phyloP scores from a whole-genome alignment of 2,113 vertebrate species.

The Aegypius monachus region DNA sequence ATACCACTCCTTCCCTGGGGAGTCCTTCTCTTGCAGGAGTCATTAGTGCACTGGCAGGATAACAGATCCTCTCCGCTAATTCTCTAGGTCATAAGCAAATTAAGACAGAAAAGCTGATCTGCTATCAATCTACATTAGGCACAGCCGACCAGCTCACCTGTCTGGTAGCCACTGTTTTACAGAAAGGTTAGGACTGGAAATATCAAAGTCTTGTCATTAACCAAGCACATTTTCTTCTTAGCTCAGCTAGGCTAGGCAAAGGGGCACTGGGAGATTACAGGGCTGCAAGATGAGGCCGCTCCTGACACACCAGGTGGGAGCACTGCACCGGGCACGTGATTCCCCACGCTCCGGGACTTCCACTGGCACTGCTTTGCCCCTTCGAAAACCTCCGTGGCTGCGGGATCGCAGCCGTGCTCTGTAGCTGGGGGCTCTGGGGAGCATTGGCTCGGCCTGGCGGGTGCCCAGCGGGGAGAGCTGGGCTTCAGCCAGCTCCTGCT shows the following conservation, averaged over 20 bases:
- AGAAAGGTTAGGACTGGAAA: not conserved
- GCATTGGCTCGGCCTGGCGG: fast-evolving
- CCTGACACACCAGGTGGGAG: not conserved
- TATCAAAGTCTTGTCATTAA: not conserved
- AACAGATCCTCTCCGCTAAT: not conserved
- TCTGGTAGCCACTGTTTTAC: not conserved
- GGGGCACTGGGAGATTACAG: not conserved
- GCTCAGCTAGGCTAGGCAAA: not conserved
- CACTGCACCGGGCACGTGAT: fast-evolving
- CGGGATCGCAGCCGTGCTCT: not conserved
- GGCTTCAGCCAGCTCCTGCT: not conserved
- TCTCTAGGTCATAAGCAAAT: constrained; percentile 45
- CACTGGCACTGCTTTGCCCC: not conserved
- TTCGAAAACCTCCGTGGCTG: fast-evolving
- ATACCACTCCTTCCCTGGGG: constrained; percentile 30
- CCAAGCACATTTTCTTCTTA: not conserved
- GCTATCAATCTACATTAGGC: not conserved
- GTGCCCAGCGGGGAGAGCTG: not conserved
- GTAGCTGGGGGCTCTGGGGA: not conserved
- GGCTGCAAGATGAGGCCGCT: not conserved
- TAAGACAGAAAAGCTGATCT: constrained; percentile 19
- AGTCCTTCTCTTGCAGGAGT: constrained; percentile 5
- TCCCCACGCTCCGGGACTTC: not conserved
- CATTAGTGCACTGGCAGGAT: not conserved
- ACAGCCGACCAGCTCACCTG: not conserved